Conservation (phyloP, 2,797 vertebrate genomes). For the Micromesistius poutassou region DNA sequence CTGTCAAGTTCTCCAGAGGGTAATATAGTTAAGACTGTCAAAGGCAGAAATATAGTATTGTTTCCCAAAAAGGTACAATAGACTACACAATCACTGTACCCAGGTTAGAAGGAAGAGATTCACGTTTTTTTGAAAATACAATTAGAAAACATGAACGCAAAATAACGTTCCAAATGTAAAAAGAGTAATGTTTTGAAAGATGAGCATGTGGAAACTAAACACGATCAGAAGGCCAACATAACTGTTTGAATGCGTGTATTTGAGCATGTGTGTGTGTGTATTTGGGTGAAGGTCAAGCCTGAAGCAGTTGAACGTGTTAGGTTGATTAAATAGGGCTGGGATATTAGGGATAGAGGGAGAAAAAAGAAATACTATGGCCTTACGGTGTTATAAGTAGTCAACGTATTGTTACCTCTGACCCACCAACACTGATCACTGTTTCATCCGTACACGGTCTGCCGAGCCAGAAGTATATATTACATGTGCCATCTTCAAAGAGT, state of each 20-base stretch:
- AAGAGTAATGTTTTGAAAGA: constrained; percentile 72
- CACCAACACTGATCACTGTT: constrained; percentile 38
- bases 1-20: constrained; percentile 82
- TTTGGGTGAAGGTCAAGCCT: constrained; percentile 45
- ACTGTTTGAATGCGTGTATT: background rate
- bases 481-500: constrained; percentile 56
- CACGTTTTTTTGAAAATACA: constrained; percentile 80
- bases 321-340: constrained; percentile 42
- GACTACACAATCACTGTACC: constrained; percentile 82
- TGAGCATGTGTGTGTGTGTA: background rate
- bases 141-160: constrained; percentile 80
- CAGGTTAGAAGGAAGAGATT: constrained; percentile 75
- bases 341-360: constrained; percentile 9
- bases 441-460: constrained; percentile 42
- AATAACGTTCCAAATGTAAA: constrained; percentile 74
- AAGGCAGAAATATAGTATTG: constrained; percentile 84
- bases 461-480: constrained; percentile 32
- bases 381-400: constrained; percentile 43
- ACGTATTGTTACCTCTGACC: constrained; percentile 42
- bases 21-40: constrained; percentile 85
- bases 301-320: constrained; percentile 54
- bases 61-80: constrained; percentile 81
- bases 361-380: constrained; percentile 33
- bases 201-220: constrained; percentile 64
- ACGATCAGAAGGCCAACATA: constrained; percentile 68